A percentile compares a stretch with the other conserved stretches of the same genome.
These are phyloP conservation scores for Parazoanthus atlanticus DNA, from an alignment of 92 coral and sea anemone species.

Conservation along the genomic window DNA sequence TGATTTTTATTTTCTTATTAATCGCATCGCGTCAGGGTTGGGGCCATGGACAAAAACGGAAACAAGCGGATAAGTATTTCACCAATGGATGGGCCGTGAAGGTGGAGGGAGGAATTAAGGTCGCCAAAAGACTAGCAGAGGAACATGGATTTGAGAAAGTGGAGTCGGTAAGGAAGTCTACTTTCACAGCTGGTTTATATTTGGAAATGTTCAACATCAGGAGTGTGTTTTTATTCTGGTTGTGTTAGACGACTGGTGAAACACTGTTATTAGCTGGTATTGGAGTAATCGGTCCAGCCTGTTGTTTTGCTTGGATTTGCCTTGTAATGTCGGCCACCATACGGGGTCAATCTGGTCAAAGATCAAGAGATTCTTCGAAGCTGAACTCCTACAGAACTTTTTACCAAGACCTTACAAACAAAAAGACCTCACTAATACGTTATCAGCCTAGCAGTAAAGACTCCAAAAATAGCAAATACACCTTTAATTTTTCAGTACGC, in stretches of 20 bases:
- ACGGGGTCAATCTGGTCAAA: conserved; percentile 41
- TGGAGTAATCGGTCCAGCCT: conserved; percentile 1
- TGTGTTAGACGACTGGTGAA: conserved; percentile 33
- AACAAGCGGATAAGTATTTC: conserved; percentile 67
- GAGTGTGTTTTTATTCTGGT: conserved; percentile 27
- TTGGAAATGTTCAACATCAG: conserved; percentile 27
- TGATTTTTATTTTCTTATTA: conserved; percentile 52
- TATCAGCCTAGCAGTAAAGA: not conserved
- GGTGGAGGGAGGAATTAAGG: conserved; percentile 82
- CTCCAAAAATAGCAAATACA: conserved; percentile 29
- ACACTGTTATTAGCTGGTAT: conserved; percentile 29
- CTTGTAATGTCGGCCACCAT: conserved; percentile 42
- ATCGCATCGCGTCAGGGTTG: conserved; percentile 50
- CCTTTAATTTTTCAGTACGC: conserved; percentile 39
- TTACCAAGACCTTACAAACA: not conserved
- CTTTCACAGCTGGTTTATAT: not conserved
- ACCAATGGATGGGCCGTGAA: conserved; percentile 99
- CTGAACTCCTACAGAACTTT: not conserved
- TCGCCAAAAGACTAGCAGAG: conserved; percentile 85
- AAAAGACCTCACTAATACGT: not conserved
- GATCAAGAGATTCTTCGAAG: conserved; percentile 13
- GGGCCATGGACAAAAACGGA: conserved; percentile 7
- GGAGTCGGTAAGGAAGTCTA: conserved; percentile 69
- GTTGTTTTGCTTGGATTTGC: conserved; percentile 27
- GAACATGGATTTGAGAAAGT: conserved; percentile 94